Evolutionary conservation across 2,888 invertebrate genomes (phyloP).

Genomic region (Eristalis arbustorum): DNA sequence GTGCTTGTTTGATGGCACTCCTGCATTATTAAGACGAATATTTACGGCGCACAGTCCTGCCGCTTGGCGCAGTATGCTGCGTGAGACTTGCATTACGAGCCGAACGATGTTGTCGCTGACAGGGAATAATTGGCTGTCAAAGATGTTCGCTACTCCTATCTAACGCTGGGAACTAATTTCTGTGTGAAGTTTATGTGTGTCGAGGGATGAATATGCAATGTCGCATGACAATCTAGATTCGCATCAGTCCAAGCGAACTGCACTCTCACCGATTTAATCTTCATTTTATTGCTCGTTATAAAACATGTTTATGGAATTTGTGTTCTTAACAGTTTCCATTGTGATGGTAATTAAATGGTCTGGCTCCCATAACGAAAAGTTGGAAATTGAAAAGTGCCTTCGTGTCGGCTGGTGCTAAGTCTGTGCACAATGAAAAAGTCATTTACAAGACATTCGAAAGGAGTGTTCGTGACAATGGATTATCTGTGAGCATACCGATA

Average conservation of each 20-base stretch:
- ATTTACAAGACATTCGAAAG: not conserved
- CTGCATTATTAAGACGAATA: slow-evolving; percentile 31
- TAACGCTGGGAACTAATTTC: not conserved
- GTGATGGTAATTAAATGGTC: slow-evolving; percentile 31
- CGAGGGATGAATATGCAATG: not conserved
- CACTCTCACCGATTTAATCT: not conserved
- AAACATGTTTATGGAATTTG: not conserved
- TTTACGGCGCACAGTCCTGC: not conserved
- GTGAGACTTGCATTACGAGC: slow-evolving; percentile 18
- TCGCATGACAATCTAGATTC: not conserved
- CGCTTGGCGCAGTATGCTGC: not conserved
- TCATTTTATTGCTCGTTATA: not conserved
- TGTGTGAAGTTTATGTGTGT: slow-evolving; percentile 4
- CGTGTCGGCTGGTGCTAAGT: not conserved
- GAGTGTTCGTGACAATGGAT: slow-evolving; percentile 11
- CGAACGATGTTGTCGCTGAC: slow-evolving; percentile 40
- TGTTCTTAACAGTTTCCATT: slow-evolving; percentile 14
- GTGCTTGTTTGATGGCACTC: slow-evolving; percentile 26
- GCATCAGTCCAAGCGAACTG: not conserved
- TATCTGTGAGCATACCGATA: slow-evolving; percentile 5
- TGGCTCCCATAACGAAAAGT: slow-evolving; percentile 3
- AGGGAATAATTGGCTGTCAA: slow-evolving; percentile 51
- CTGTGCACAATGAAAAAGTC: slow-evolving; percentile 5
- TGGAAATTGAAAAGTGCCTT: not conserved
- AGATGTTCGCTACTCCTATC: slow-evolving; percentile 12